phyloP scores from a whole-genome alignment of 2,888 invertebrate species.

The Lasioglossum zephyrum region DNA sequence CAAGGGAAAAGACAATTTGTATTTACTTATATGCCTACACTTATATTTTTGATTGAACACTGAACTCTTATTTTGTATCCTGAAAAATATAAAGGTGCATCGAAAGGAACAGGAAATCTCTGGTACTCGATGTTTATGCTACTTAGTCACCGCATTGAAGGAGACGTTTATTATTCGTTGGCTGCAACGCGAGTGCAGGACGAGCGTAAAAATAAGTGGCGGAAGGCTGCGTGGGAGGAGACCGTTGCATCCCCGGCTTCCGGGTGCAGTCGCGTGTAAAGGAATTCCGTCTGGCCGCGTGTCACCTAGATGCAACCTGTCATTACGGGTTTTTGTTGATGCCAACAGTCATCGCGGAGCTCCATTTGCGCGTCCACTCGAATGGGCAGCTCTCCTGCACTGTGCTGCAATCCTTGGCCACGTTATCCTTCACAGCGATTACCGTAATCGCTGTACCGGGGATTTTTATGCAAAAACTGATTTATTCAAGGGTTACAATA shows the following conservation, averaged over 20 bases:
- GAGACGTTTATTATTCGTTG: slow-evolving; percentile 69
- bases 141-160: slow-evolving; percentile 69
- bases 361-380: background rate
- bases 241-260: slow-evolving; percentile 40
- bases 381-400: background rate
- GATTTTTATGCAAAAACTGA: background rate
- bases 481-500: background rate
- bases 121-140: slow-evolving; percentile 31
- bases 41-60: too few species aligned
- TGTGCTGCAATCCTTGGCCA: background rate
- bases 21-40: background rate
- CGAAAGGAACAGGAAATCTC: slow-evolving; percentile 1
- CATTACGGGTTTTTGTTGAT: slow-evolving; percentile 43
- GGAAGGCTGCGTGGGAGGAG: slow-evolving; percentile 35
- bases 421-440: background rate
- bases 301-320: slow-evolving; percentile 41
- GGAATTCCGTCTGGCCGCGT: slow-evolving; percentile 43
- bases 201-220: slow-evolving; percentile 64
- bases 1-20: background rate
- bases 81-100: too few species aligned
- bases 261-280: slow-evolving; percentile 49
- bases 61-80: too few species aligned
- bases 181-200: slow-evolving; percentile 44
- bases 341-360: slow-evolving; percentile 11
- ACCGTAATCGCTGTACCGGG: too few species aligned